Conservation (phyloP, 2,113 vertebrate genomes). For the Macrotis lagotis region DNA sequence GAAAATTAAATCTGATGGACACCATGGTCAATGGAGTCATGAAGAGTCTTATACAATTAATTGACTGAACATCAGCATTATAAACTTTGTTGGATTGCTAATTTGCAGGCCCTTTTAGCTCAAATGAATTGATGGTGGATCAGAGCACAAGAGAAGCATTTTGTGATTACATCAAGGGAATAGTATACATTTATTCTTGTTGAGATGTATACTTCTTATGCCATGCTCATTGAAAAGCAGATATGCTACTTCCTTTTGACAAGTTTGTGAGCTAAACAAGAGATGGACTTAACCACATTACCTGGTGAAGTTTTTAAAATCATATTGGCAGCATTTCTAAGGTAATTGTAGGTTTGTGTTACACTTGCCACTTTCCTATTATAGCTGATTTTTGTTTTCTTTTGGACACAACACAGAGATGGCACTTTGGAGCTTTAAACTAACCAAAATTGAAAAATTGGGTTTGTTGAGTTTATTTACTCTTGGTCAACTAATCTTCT, state of each 20-base stretch:
- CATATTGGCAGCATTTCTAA: background rate
- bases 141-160: background rate
- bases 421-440: slow-evolving; percentile 48
- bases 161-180: background rate
- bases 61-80: background rate
- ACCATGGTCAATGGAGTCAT: background rate
- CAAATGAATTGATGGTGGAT: background rate
- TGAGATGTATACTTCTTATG: background rate
- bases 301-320: background rate
- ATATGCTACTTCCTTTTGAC: background rate
- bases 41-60: background rate
- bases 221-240: background rate
- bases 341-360: slow-evolving; percentile 12
- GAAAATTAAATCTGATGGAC: background rate
- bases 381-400: slow-evolving; percentile 46
- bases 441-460: slow-evolving; percentile 55
- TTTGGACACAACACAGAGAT: slow-evolving; percentile 49
- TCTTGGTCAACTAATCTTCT: slow-evolving; percentile 55
- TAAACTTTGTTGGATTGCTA: background rate
- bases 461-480: slow-evolving; percentile 62
- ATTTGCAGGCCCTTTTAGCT: background rate
- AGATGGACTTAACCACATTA: background rate
- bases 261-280: background rate
- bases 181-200: background rate
- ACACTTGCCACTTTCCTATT: slow-evolving; percentile 18